phyloP scores from a whole-genome alignment of 2,888 invertebrate genomes.

The Hirtodrosophila histrioides region DNA sequence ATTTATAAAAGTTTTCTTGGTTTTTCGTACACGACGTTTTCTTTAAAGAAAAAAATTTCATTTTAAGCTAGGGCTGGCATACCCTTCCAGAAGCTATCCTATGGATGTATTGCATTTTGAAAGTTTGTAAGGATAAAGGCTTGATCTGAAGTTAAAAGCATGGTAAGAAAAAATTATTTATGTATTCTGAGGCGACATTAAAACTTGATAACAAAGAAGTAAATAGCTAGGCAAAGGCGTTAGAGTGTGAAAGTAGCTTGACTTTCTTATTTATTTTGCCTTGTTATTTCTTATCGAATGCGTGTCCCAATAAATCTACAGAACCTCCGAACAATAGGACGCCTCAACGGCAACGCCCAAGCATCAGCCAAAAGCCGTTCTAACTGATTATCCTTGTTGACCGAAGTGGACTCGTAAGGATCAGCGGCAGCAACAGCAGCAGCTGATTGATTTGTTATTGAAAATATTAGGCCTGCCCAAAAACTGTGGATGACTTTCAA shows the following conservation, averaged over 20 bases:
- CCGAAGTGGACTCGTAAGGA: conserved; percentile 40
- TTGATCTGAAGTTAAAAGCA: conserved; percentile 32
- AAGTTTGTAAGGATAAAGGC: conserved; percentile 44
- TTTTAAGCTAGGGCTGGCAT: conserved; percentile 45
- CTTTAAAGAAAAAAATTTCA: conserved; percentile 44
- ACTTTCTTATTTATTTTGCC: conserved; percentile 14
- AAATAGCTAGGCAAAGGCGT: conserved; percentile 38
- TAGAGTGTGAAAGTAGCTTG: conserved; percentile 36
- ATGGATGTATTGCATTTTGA: conserved; percentile 25
- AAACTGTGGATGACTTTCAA: conserved; percentile 23
- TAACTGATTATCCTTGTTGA: conserved; percentile 77
- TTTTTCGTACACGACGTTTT: conserved; percentile 1
- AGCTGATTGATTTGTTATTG: conserved; percentile 79
- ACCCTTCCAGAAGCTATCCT: conserved; percentile 35
- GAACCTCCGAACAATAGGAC: conserved; percentile 34
- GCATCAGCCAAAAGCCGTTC: conserved; percentile 42
- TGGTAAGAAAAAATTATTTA: conserved; percentile 28
- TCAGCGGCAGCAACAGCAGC: conserved; percentile 47
- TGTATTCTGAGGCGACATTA: conserved; percentile 48
- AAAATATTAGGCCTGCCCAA: conserved; percentile 73
- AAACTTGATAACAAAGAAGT: conserved; percentile 56
- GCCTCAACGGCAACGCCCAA: conserved; percentile 27
- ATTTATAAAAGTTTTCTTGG: conserved; percentile 59
- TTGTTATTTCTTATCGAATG: conserved; percentile 64
- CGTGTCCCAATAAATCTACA: conserved; percentile 76